A percentile compares a stretch with the other conserved stretches of the same genome.
phyloP scores from a whole-genome alignment of 2,113 vertebrate species.

The Myrmecobius fasciatus region DNA sequence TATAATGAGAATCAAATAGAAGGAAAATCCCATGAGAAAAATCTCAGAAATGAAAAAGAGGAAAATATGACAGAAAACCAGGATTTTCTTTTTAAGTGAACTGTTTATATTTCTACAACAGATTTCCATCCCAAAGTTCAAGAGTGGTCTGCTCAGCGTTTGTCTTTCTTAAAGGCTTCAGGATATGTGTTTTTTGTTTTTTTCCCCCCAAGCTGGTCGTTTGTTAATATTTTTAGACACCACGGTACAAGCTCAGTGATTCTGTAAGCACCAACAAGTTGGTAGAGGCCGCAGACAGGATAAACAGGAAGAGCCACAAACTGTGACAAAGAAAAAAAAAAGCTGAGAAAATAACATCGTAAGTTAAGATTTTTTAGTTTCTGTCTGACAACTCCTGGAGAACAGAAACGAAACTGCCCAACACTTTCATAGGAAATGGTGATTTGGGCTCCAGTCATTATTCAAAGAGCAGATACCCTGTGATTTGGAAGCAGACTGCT shows the following conservation, averaged over 20 bases:
- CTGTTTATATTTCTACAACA: neutral
- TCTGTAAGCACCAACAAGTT: slow-evolving; percentile 63
- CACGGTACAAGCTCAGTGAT: slow-evolving; percentile 59
- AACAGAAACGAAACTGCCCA: slow-evolving; percentile 10
- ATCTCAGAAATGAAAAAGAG: neutral
- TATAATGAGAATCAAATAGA: neutral
- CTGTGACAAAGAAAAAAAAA: slow-evolving; percentile 33
- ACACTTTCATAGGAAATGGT: slow-evolving; percentile 46
- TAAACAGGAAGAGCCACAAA: slow-evolving; percentile 80
- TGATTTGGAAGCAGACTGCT: slow-evolving; percentile 70
- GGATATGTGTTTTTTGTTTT: slow-evolving; percentile 71
- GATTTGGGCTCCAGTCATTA: slow-evolving; percentile 41
- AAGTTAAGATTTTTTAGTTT: slow-evolving; percentile 2
- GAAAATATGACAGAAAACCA: neutral
- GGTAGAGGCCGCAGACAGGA: slow-evolving; percentile 42
- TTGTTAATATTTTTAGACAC: slow-evolving; percentile 82
- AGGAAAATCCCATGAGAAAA: neutral
- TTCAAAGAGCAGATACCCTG: slow-evolving; percentile 63
- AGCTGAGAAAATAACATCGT: slow-evolving; percentile 15
- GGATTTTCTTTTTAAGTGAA: neutral
- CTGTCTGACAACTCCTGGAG: neutral
- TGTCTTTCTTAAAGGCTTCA: slow-evolving; percentile 61
- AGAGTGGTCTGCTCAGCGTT: slow-evolving; percentile 43
- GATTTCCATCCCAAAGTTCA: neutral
- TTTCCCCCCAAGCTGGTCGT: slow-evolving; percentile 55